Percentiles rank a stretch among this genome's conserved stretches.
These are phyloP conservation scores for Melanocharis versteri DNA, from an alignment of 2,113 vertebrate species.

Conservation along the genomic window DNA sequence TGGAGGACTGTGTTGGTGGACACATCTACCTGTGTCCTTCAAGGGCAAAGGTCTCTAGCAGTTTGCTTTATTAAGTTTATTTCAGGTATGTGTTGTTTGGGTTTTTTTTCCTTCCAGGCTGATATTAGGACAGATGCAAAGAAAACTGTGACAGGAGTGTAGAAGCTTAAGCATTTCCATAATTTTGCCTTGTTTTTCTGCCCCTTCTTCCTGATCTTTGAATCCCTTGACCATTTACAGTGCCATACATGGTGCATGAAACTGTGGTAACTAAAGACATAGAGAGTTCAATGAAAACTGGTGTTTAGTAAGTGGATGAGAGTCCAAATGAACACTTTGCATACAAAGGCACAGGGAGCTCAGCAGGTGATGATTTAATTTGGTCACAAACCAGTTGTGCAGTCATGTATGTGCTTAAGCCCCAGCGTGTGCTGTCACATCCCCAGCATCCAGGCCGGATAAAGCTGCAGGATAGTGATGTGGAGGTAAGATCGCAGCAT, in stretches of 20 bases:
- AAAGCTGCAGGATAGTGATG: background rate
- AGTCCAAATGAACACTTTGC: background rate
- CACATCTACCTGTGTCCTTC: fast-evolving
- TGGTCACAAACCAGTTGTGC: background rate
- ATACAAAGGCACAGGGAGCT: background rate
- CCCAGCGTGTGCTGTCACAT: fast-evolving
- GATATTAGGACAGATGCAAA: background rate
- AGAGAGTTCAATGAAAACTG: background rate
- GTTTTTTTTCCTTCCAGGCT: background rate
- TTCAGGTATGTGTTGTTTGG: background rate
- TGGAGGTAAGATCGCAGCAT: background rate
- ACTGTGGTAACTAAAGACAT: background rate
- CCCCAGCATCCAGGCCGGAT: background rate
- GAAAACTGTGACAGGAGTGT: background rate
- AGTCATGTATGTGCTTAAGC: background rate
- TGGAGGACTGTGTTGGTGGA: background rate
- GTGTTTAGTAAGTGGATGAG: background rate
- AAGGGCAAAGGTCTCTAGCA: background rate
- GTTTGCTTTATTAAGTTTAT: background rate
- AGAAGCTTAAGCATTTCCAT: background rate
- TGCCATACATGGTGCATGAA: background rate
- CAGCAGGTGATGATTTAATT: background rate
- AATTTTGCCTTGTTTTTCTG: background rate
- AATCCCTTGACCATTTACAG: background rate
- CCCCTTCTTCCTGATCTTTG: background rate